Percentiles rank a stretch among this genome's conserved stretches.
These are phyloP conservation scores for Cephus sareptanus DNA, from an alignment of 2,888 invertebrate species.

Conservation along the genomic window DNA sequence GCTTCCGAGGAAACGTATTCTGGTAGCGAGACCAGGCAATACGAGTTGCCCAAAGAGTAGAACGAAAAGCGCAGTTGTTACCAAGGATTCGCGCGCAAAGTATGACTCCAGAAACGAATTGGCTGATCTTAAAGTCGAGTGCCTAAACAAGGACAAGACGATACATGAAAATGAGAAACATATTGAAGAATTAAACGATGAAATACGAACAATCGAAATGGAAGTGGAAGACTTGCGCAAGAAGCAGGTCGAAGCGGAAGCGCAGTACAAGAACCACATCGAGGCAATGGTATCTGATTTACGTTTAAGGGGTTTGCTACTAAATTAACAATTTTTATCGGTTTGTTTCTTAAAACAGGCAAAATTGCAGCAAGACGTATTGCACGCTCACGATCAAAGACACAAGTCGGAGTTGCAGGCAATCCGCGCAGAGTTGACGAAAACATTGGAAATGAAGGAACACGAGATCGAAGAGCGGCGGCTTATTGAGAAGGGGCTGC, in stretches of 20 bases:
- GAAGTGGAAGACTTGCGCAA: conserved; percentile 34
- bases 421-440: conserved; percentile 40
- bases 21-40: conserved; percentile 33
- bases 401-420: conserved; percentile 38
- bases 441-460: conserved; percentile 28
- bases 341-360: conserved; percentile 31
- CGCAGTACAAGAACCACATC: conserved; percentile 48
- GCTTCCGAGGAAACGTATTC: conserved; percentile 43
- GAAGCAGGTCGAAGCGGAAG: conserved; percentile 39
- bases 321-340: too few relatives aligned
- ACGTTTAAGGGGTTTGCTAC: too few relatives aligned
- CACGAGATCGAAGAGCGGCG: background rate
- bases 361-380: conserved; percentile 47
- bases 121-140: conserved; percentile 59
- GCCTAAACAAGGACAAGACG: conserved; percentile 55
- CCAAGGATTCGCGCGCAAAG: conserved; percentile 35
- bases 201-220: conserved; percentile 36
- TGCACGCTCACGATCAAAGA: conserved; percentile 42
- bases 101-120: conserved; percentile 51
- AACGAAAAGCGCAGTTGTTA: conserved; percentile 26
- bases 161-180: conserved; percentile 57
- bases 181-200: conserved; percentile 52
- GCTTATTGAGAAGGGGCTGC: conserved; percentile 13
- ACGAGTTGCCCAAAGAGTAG: conserved; percentile 37
- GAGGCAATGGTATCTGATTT: conserved; percentile 48